These are phyloP conservation scores for Trichomycterus rosablanca DNA, from an alignment of 2,113 vertebrate genomes.

Conservation along the genomic window DNA sequence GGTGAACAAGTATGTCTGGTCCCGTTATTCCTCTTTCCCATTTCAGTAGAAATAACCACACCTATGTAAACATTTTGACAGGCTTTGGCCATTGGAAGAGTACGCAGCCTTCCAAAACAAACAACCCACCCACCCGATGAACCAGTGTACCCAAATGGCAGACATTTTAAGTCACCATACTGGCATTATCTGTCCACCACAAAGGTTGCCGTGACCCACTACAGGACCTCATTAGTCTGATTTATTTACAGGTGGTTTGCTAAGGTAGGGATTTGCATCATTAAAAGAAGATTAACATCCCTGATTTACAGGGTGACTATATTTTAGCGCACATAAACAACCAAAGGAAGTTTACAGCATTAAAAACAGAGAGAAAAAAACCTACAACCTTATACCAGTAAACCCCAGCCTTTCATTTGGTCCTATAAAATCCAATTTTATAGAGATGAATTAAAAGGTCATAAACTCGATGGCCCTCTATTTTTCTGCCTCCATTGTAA, in stretches of 20 bases:
- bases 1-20: constrained; percentile 34
- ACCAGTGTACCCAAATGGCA: too few relatives aligned
- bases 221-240: constrained; percentile 3
- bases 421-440: constrained; percentile 20
- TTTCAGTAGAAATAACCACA: constrained; percentile 29
- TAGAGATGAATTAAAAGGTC: constrained; percentile 36
- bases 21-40: constrained; percentile 32
- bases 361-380: constrained; percentile 33
- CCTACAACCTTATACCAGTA: constrained; percentile 24
- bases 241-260: neutral
- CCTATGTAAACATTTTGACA: constrained; percentile 43
- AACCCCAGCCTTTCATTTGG: constrained; percentile 20
- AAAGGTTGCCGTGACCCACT: neutral
- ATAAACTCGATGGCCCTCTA: constrained; percentile 19
- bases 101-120: neutral
- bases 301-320: constrained; percentile 11
- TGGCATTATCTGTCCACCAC: constrained; percentile 8
- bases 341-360: neutral
- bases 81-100: constrained; percentile 32
- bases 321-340: neutral
- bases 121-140: too few relatives aligned
- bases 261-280: constrained; percentile 11
- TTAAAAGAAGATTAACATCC: constrained; percentile 15
- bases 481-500: constrained; percentile 27
- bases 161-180: constrained; percentile 2